These are phyloP conservation scores for Alloscopus bannaensis DNA, from an alignment of 2,888 invertebrate genomes.

Conservation along the genomic window DNA sequence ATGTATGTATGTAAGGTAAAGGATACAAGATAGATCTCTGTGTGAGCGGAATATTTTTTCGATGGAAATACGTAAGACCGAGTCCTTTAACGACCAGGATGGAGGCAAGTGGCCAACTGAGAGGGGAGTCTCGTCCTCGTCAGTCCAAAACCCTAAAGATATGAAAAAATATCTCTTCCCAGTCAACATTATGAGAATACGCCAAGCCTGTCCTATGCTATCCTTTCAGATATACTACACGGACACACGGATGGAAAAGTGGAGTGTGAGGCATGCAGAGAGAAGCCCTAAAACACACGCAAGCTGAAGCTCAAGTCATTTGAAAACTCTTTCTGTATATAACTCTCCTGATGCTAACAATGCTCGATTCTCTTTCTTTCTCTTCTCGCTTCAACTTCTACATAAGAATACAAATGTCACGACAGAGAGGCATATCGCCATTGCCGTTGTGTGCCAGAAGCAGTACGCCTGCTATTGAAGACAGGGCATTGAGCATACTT, in stretches of 20 bases:
- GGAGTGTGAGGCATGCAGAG: conserved; percentile 1
- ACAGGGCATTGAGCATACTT: no score
- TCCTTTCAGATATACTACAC: conserved; percentile 15
- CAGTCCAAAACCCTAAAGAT: conserved; percentile 63
- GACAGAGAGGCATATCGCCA: conserved; percentile 18
- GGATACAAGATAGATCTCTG: conserved; percentile 35
- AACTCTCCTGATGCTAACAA: conserved; percentile 47
- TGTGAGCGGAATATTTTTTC: conserved; percentile 57
- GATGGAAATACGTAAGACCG: conserved; percentile 52
- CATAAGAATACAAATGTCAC: conserved; percentile 52
- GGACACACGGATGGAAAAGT: conserved; percentile 28
- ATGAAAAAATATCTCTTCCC: conserved; percentile 48
- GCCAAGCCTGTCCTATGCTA: neutral
- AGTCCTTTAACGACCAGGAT: conserved; percentile 59
- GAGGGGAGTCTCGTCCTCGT: conserved; percentile 68
- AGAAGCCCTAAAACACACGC: neutral
- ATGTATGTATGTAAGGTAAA: conserved; percentile 37
- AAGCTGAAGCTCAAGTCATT: conserved; percentile 20
- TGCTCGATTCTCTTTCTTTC: conserved; percentile 6
- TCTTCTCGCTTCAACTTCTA: conserved; percentile 15
- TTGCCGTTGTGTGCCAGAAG: conserved; percentile 13
- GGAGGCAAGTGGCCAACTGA: conserved; percentile 73
- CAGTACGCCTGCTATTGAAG: no score
- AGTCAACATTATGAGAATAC: conserved; percentile 1
- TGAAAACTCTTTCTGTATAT: conserved; percentile 34